Evolutionary conservation across 2,113 vertebrate genomes (phyloP).

Genomic region (Crypturellus undulatus): DNA sequence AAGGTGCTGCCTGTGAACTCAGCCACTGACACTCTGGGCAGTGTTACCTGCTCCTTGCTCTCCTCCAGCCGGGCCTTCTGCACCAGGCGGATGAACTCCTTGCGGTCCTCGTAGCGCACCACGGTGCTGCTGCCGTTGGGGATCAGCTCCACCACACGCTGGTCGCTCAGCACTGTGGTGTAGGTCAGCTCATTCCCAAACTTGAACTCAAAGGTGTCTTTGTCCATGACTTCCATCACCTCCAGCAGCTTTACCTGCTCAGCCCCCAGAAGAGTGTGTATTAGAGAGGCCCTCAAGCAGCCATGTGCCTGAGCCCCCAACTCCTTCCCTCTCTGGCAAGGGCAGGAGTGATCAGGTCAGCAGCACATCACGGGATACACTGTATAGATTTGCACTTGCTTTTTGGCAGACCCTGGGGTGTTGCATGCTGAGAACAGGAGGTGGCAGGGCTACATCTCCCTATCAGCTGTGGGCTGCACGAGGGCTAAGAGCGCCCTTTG

Average conservation of each 20-base stretch:
- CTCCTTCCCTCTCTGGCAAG: background rate
- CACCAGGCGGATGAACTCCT: constrained; percentile 89
- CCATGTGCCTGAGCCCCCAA: background rate
- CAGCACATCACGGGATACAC: background rate
- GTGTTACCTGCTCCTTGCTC: constrained; percentile 90
- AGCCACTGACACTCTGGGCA: background rate
- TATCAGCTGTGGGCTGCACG: background rate
- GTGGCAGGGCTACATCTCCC: background rate
- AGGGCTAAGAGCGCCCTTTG: background rate
- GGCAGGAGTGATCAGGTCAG: background rate
- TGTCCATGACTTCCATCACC: constrained; percentile 97
- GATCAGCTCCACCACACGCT: constrained; percentile 89
- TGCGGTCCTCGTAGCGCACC: constrained; percentile 90
- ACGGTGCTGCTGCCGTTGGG: constrained; percentile 84
- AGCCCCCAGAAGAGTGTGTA: background rate
- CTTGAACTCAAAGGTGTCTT: constrained; percentile 94
- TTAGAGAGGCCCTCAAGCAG: background rate
- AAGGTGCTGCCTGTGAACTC: background rate
- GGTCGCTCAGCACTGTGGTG: constrained; percentile 91
- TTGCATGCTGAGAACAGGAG: background rate
- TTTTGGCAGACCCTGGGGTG: background rate
- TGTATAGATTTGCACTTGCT: background rate
- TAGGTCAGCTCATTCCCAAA: constrained; percentile 95
- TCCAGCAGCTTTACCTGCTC: constrained; percentile 93
- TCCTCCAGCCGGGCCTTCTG: constrained; percentile 92